Base-by-base conservation (phyloP, 2,113 vertebrate species). In the Lepisosteus osseus region DNA sequence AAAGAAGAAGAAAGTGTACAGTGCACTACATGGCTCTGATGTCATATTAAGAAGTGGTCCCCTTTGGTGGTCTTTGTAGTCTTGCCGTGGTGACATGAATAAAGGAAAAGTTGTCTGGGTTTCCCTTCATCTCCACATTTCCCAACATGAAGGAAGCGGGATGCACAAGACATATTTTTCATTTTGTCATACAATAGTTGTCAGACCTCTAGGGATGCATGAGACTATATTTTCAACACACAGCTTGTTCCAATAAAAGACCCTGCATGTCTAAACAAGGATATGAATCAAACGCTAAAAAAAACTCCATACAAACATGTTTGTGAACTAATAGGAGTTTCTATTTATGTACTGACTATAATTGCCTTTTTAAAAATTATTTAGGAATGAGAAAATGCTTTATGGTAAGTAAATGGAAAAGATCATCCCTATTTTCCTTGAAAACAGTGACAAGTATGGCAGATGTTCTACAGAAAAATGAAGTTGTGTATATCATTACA, bases 71-170 rank as follows among this genome's bases (percentile, higher is more conserved):
- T 87, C 86, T 81, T 29, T 72, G 11, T 68, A 74, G 68, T 84
- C 72, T 70, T 84, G 71, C 69, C 55, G 74, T 68, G 76, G 72
- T 13, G 42, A 75, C 68, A 61, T 14, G 74, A 79, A 68, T 78
- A 82, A 54, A 77, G 74, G 65, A 71, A 74, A 77, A 78, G 82
- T 76, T 77, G 84, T 83, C 87, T 82, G 79, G 78, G 72, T 78
- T 79, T 75, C 76, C 78, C 85, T 86, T 81, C 81, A 82, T 85
- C 82, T 84, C 80, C 74, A 71, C 84, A 84, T 86, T 80, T 80
- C 77, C 80, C 77, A 74, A 75, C 68, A 61, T 42, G 55, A 81
- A 74, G 70, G 77, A 74, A 78, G 79, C 76, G 13, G 69, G 67
- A 29, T 17, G 68, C 75, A 63, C 51, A 68, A 73, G 63, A 62